Base-by-base conservation (phyloP, 2,797 vertebrate genomes). In the Lepidocolaptes lacrymiger region DNA sequence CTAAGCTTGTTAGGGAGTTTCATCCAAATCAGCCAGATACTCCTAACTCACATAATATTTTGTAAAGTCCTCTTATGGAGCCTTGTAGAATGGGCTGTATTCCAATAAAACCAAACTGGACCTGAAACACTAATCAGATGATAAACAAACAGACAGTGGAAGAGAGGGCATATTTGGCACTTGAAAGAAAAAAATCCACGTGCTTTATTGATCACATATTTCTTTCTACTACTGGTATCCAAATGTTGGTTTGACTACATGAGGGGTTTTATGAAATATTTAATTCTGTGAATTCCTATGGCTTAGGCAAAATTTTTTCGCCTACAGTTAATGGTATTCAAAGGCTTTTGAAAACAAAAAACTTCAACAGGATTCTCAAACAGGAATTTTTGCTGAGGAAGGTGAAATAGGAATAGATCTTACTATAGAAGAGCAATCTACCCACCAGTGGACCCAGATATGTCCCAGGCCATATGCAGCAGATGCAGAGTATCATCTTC, bases 1-100 rank as follows among this genome's bases (percentile, higher is more conserved):
- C 83, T 74, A 91, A 91, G 34, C 67, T 76, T 92, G 71, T 92
- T 89, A 95, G 78, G 44, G 72, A 97, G 34, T 51, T 85, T 80
- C 87, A 82, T 51, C 74, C 79, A 91, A 95, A 90, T 58, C 74
- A 91, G 58, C 85, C 95, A 97, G 89, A 93, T 96, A 85, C 78
- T 97, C 37, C 80, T n/a, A 71, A 92, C 64, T 91, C 82, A 77
- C 74, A 68, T 58, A 86, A 72, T 73, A 73, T 91, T 96, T 91
- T 79, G 49, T 82, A 82, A 93, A 96, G 92, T 59, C 54, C 74
- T 96, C 39, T 73, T 93, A 26, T 49, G 55, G 41, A 90, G 88
- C 46, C 17, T 88, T 88, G 75, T 89, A 93, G 83, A 91, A 51
- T 71, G 26, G 62, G 51, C 64, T 89, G 14, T 39, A 43, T 85